Evolutionary conservation across 1,140 invertebrate species (phyloP), one percentile per base, ranked within the genome.

Genomic region (Andricus grossulariae): DNA sequence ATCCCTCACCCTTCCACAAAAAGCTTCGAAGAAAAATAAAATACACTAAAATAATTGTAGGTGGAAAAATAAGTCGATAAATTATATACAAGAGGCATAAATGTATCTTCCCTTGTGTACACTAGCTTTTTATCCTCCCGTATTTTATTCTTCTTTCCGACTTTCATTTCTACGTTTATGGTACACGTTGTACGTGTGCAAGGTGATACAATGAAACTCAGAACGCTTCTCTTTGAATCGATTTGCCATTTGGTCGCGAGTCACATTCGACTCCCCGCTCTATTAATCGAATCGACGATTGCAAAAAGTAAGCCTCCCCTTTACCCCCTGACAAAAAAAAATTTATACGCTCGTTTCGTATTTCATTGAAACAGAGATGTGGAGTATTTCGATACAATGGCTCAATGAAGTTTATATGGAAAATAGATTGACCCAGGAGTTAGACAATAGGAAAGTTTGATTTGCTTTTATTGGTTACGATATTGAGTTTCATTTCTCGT

Each of bases 211-310:
- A 25, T 8, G 16, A 39, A 25, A 39, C 16, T n/a, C 52, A 45
- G 12, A 21, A 66, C 70, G 60, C 49, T 72, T 76, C 57, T 71
- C 39, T 76, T 72, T n/a, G 50, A 72, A 76, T 76, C 75, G 75
- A 76, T 76, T 76, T 55, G 75, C 52, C 71, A 72, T 76, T 76
- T 71, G 52, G 70, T 76, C 75, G n/a, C 52, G 32, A 72, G 75
- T 72, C 70, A 72, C 75, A 76, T 76, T 71, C 57, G 70, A 72
- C 75, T 76, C 72, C 72, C 72, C 25, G 57, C 75, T 72, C 75
- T 72, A 66, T 66, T 66, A 76, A 76, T 76, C 75, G 75, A 76
- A 76, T 76, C 25, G 51, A 55, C 70, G 75, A 45, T 51, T 49
- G 60, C 15, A 66, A 66, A 66, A 66, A 57, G 19, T 60, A 15